These are phyloP conservation scores for Brachyrhaphis roseni DNA, from an alignment of 2,797 vertebrate genomes.

Conservation along the genomic window DNA sequence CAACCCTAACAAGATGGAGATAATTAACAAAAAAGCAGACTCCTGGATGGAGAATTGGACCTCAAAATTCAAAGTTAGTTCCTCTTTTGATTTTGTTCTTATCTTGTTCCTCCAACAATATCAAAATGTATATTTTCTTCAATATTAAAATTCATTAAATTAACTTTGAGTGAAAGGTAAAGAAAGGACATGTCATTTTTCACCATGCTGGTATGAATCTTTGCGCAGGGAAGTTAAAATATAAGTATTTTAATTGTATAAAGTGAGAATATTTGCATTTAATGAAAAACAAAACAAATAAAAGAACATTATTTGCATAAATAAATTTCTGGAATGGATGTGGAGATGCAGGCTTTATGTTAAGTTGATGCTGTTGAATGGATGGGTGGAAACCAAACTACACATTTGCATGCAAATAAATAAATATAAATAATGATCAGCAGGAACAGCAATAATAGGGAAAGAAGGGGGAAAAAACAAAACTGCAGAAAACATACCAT, in stretches of 20 bases:
- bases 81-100: background rate
- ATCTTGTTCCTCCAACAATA: background rate
- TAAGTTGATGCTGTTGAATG: background rate
- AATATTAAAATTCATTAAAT: background rate
- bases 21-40: slow-evolving; percentile 52
- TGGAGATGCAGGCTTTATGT: background rate
- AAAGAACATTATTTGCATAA: background rate
- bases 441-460: background rate
- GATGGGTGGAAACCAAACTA: background rate
- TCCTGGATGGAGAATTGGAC: slow-evolving; percentile 71
- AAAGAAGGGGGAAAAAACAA: background rate
- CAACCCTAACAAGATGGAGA: slow-evolving; percentile 38
- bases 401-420: background rate
- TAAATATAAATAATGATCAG: background rate
- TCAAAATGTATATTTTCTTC: background rate
- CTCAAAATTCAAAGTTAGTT: slow-evolving; percentile 69
- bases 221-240: background rate
- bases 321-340: background rate
- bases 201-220: background rate
- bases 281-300: background rate
- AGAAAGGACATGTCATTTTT: background rate
- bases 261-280: background rate
- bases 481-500: background rate
- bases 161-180: background rate
- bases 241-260: background rate